phyloP scores from a whole-genome alignment of 1,140 invertebrate species.

The Idris sp. region DNA sequence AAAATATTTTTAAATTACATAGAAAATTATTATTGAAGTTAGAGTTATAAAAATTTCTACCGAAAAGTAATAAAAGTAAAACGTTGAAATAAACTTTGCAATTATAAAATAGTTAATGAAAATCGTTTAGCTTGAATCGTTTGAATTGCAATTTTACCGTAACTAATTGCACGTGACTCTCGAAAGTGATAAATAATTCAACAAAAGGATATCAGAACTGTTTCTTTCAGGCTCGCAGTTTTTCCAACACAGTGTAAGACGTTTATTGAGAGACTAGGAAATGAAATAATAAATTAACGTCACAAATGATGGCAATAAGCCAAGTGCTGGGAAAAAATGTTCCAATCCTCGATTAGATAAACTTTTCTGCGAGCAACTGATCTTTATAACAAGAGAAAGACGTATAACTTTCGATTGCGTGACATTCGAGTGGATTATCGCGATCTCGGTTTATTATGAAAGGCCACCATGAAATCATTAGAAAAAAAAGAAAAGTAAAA shows the following conservation, averaged over 20 bases:
- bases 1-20: no score
- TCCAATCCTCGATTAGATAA: constrained; percentile 39
- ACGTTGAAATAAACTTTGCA: neutral
- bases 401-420: constrained; percentile 59
- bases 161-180: constrained; percentile 14
- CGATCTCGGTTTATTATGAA: constrained; percentile 30
- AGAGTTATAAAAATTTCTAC: no score
- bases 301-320: constrained; percentile 17
- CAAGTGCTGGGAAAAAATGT: constrained; percentile 6
- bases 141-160: constrained; percentile 1
- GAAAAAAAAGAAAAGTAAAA: constrained; percentile 2
- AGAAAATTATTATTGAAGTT: no score
- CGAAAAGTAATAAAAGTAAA: constrained; percentile 1
- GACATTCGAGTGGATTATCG: constrained; percentile 41
- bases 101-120: constrained; percentile 17
- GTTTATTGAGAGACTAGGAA: constrained; percentile 10
- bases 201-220: constrained; percentile 1
- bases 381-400: constrained; percentile 57
- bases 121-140: neutral
- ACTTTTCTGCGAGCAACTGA: constrained; percentile 44
- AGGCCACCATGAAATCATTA: constrained; percentile 9
- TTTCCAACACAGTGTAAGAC: neutral
- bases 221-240: neutral
- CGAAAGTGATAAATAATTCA: constrained; percentile 43
- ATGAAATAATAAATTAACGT: constrained; percentile 22